phyloP scores from a whole-genome alignment of 1,140 invertebrate species.

The Amphibalanus amphitrite region DNA sequence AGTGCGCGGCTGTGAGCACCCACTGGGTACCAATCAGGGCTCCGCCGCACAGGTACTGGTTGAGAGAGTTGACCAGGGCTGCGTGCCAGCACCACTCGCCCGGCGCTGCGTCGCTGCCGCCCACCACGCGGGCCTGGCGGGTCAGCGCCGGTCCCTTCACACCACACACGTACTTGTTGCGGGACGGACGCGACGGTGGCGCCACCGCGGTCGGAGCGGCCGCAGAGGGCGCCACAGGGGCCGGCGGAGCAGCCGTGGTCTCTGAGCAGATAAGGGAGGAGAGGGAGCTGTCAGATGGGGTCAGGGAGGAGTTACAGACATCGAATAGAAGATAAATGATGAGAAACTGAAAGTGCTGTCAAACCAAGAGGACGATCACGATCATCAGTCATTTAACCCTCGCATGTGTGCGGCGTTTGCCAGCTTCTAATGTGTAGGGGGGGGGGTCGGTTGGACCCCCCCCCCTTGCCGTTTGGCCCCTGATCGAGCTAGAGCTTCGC shows the following conservation, averaged over 20 bases:
- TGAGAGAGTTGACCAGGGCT: constrained; percentile 76
- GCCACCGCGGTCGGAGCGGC: constrained; percentile 2
- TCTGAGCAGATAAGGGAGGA: background rate
- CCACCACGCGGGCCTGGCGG: constrained; percentile 55
- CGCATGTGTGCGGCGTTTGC: too few species aligned
- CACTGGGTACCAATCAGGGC: constrained; percentile 84
- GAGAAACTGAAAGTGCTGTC: too few species aligned
- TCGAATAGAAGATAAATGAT: too few species aligned
- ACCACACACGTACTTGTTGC: constrained; percentile 75
- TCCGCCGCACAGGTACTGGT: constrained; percentile 90
- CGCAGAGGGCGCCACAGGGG: background rate
- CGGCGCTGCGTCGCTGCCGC: constrained; percentile 71
- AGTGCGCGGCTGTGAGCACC: constrained; percentile 89
- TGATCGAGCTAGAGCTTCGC: too few species aligned
- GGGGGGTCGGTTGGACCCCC: too few species aligned
- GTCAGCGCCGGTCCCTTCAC: constrained; percentile 44
- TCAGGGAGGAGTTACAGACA: background rate
- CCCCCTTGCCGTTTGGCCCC: too few species aligned
- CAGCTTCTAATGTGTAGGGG: too few species aligned
- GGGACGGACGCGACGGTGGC: background rate
- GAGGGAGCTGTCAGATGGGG: background rate
- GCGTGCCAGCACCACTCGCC: constrained; percentile 94
- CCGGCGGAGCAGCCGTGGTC: background rate
- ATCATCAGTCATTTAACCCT: too few species aligned
- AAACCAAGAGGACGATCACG: too few species aligned